These are phyloP conservation scores for Morelia viridis DNA, from an alignment of 2,797 vertebrate species.

Conservation along the genomic window DNA sequence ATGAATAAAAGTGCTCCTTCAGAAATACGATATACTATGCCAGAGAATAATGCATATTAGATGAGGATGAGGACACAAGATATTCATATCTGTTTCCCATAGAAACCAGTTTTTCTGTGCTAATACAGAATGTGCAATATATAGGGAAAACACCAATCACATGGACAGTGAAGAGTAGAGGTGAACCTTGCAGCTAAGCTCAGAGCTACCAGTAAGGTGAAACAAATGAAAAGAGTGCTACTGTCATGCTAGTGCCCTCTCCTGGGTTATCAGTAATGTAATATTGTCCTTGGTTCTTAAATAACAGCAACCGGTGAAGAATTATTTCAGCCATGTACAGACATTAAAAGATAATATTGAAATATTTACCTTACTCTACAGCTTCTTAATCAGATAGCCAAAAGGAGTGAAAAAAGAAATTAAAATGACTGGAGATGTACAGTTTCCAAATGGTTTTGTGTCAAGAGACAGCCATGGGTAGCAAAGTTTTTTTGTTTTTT, in stretches of 20 bases:
- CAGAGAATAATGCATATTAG: background rate
- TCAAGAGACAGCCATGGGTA: background rate
- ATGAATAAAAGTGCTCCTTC: background rate
- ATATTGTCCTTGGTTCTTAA: background rate
- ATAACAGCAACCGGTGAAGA: background rate
- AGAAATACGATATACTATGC: background rate
- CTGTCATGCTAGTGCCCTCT: conserved; percentile 19
- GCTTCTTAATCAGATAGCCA: background rate
- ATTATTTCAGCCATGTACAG: background rate
- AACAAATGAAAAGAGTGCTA: background rate
- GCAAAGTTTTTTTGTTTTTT: background rate
- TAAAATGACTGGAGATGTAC: background rate
- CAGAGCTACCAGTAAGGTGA: background rate
- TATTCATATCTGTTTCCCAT: background rate
- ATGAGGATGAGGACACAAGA: background rate
- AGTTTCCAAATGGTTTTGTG: background rate
- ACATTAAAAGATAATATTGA: background rate
- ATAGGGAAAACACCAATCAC: background rate
- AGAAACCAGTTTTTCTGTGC: background rate
- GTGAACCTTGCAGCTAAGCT: background rate
- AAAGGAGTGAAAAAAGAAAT: background rate
- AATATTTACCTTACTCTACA: background rate
- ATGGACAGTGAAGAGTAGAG: background rate
- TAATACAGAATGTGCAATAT: background rate
- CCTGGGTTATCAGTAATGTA: conserved; percentile 13